A percentile compares a stretch with the other conserved stretches of the same genome.
Evolutionary conservation across 64 coral and sea anemone species (phyloP).

Genomic region (Astreopora myriophthalma): DNA sequence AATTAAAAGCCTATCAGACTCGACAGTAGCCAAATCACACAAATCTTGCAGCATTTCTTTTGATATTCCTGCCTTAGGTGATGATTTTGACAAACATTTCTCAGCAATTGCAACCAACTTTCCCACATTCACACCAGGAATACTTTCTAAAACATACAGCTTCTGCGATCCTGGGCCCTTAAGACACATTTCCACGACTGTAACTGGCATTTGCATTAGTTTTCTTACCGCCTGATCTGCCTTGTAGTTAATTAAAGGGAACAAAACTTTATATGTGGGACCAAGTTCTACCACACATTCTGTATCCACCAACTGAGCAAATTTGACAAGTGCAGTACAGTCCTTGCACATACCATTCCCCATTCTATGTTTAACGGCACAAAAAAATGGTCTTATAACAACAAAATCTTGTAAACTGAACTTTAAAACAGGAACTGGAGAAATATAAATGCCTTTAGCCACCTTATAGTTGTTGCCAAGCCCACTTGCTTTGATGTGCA

Average conservation of each 20-base stretch:
- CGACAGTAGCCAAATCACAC: conserved; percentile 61
- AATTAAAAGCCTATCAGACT: conserved; percentile 67
- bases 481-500: conserved; percentile 35
- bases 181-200: background rate
- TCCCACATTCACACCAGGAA: conserved; percentile 5
- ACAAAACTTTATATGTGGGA: conserved; percentile 17
- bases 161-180: conserved; percentile 22
- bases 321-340: conserved; percentile 25
- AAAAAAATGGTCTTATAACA: conserved; percentile 14
- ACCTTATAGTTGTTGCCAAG: conserved; percentile 31
- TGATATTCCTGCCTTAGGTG: conserved; percentile 41
- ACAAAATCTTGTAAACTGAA: conserved; percentile 42
- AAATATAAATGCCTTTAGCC: conserved; percentile 49
- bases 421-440: conserved; percentile 10
- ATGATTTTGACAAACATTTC: conserved; percentile 11
- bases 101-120: conserved; percentile 28
- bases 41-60: conserved; percentile 43
- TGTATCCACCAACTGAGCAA: conserved; percentile 30
- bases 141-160: conserved; percentile 29
- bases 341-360: conserved; percentile 20
- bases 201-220: conserved; percentile 33
- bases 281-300: conserved; percentile 13
- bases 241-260: conserved; percentile 29
- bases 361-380: conserved; percentile 22
- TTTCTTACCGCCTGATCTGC: conserved; percentile 17